phyloP scores from a whole-genome alignment of 1,140 invertebrate genomes.

The Globodera ellingtonae region DNA sequence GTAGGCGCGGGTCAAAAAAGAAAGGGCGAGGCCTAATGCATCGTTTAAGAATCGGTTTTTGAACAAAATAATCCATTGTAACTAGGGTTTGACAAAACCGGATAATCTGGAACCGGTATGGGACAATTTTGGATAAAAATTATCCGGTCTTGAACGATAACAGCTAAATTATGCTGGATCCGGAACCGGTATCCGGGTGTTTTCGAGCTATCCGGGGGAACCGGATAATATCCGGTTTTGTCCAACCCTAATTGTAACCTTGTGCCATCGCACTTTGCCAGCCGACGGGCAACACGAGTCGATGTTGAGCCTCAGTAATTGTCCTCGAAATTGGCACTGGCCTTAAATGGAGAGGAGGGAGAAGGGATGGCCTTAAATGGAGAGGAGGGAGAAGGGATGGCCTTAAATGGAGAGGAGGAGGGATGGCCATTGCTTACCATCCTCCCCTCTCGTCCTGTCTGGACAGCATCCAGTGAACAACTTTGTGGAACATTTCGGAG shows the following conservation, averaged over 20 bases:
- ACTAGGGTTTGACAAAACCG: too few species aligned
- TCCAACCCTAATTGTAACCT: too few species aligned
- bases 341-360: not conserved
- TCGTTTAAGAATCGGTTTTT: not conserved
- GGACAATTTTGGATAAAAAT: too few species aligned
- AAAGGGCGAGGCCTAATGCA: constrained; percentile 12
- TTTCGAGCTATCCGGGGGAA: too few species aligned
- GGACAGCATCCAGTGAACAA: constrained; percentile 10
- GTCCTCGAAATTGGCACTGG: constrained; percentile 2
- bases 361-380: not conserved
- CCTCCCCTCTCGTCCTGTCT: constrained; percentile 19
- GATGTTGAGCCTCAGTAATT: not conserved
- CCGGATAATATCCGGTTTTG: too few species aligned
- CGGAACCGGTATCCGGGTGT: too few species aligned
- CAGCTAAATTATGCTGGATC: too few species aligned
- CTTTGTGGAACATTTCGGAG: constrained; percentile 16
- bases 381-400: not conserved
- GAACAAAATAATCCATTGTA: not conserved
- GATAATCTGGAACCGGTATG: too few species aligned
- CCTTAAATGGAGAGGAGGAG: not conserved
- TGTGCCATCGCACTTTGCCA: constrained; percentile 21
- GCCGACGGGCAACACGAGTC: constrained; percentile 2
- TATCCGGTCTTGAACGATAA: too few species aligned
- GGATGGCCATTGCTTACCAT: not conserved
- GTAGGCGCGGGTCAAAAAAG: constrained; percentile 16